Evolutionary conservation across 2,113 vertebrate genomes (phyloP), one percentile per base, ranked within the genome.

Genomic region (Ranitomeya variabilis): DNA sequence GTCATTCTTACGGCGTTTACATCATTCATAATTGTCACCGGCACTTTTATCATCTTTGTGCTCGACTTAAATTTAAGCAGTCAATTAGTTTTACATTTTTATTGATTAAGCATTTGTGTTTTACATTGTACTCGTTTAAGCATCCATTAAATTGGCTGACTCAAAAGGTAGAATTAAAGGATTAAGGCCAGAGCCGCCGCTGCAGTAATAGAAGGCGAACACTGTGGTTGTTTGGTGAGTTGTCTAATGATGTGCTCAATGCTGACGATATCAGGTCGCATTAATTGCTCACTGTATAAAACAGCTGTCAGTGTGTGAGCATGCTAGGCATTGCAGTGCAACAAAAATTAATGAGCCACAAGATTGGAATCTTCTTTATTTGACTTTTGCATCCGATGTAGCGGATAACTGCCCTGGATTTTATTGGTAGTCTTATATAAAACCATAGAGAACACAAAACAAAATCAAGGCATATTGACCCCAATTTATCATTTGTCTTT

Each of bases 21-120:
- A 78, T 89, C 87, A 85, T 79, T 85, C 82, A 78, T 85, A 79
- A 89, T 89, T 88, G 87, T 84, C 87, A 88, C 71, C 76, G 71
- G 87, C 82, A 69, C 60, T 85, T 89, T 84, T 77, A 89, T 85
- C 69, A 89, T 89, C 80, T 79, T 89, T 89, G 81, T 76, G 51
- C 59, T 85, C 51, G 87, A 84, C 84, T 89, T 89, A 84, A 84
- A 85, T 89, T 85, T 89, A 88, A 89, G 82, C 87, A 89, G 87
- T 89, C 87, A 89, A 89, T 89, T 89, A 89, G 87, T 85, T 89
- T 89, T 89, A 85, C 87, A 85, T 89, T 89, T 89, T 85, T 89
- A 89, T 89, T 89, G 87, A 89, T 89, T 89, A 89, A 89, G 81
- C 87, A 85, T 62, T 85, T 89, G 87, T 62, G 77, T 89, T 85